Conservation (phyloP, 2,888 invertebrate genomes). For the Apamea anceps region DNA sequence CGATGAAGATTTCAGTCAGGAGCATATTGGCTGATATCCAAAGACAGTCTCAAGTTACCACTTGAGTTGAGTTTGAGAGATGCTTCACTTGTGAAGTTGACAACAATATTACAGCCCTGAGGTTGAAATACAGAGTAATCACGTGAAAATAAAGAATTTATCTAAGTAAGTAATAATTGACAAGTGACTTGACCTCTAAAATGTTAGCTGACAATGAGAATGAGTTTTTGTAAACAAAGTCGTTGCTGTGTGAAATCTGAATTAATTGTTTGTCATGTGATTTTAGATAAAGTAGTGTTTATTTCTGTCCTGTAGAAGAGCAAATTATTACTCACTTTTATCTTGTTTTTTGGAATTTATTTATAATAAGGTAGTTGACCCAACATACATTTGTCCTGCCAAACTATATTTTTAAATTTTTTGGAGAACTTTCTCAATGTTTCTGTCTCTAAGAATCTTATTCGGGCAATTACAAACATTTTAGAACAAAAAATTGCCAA, state of each 20-base stretch:
- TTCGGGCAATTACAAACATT: not conserved
- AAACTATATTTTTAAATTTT: not conserved
- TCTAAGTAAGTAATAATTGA: not conserved
- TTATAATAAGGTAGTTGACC: not conserved
- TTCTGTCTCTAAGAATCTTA: not conserved
- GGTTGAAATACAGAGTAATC: conserved; percentile 4
- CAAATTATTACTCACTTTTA: not conserved
- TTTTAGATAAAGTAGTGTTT: not conserved
- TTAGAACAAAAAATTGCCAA: not conserved
- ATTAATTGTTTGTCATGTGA: not conserved
- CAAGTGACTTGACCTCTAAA: not conserved
- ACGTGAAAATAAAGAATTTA: not conserved
- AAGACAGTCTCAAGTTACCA: not conserved
- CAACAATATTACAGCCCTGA: not conserved
- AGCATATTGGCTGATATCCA: not conserved
- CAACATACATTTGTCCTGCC: not conserved
- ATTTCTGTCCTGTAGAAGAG: not conserved
- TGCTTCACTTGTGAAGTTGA: conserved; percentile 19
- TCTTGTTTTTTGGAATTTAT: not conserved
- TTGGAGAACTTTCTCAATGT: no score
- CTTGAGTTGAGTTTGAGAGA: not conserved
- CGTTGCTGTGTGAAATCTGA: not conserved
- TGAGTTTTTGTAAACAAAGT: not conserved
- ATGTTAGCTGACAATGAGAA: not conserved
- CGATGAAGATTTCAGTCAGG: not conserved